phyloP scores from a whole-genome alignment of 35 echinoderm and acorn worm genomes.

The Ophiothrix spiculata region DNA sequence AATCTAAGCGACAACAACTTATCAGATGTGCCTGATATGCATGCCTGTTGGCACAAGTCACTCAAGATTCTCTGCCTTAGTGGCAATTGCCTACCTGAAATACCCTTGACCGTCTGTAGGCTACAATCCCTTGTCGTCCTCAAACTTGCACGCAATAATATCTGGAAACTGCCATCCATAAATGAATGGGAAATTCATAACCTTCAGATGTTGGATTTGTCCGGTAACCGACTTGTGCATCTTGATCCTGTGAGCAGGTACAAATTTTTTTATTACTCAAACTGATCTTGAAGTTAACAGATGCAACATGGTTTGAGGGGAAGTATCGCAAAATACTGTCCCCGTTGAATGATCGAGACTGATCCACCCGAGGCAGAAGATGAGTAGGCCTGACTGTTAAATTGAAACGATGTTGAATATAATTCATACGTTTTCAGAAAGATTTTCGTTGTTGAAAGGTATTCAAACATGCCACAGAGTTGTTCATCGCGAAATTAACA shows the following conservation, averaged over 20 bases:
- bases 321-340: too few species aligned
- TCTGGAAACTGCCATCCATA: constrained; percentile 21
- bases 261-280: too few species aligned
- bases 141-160: constrained; percentile 40
- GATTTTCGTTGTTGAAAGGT: too few species aligned
- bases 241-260: neutral
- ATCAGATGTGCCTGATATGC: constrained; percentile 39
- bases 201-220: constrained; percentile 22
- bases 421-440: too few species aligned
- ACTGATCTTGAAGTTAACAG: too few species aligned
- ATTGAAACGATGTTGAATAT: too few species aligned
- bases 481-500: too few species aligned
- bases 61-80: constrained; percentile 34
- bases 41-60: constrained; percentile 43
- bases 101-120: constrained; percentile 39
- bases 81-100: constrained; percentile 37
- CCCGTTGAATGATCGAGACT: too few species aligned
- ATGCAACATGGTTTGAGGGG: too few species aligned
- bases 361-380: too few species aligned
- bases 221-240: neutral
- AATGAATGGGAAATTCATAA: constrained; percentile 35
- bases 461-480: too few species aligned
- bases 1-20: constrained; percentile 35
- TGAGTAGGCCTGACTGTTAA: too few species aligned
- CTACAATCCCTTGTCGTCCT: constrained; percentile 38